Base-by-base conservation (phyloP, 2,113 vertebrate genomes). In the Protobothrops mucrosquamatus region DNA sequence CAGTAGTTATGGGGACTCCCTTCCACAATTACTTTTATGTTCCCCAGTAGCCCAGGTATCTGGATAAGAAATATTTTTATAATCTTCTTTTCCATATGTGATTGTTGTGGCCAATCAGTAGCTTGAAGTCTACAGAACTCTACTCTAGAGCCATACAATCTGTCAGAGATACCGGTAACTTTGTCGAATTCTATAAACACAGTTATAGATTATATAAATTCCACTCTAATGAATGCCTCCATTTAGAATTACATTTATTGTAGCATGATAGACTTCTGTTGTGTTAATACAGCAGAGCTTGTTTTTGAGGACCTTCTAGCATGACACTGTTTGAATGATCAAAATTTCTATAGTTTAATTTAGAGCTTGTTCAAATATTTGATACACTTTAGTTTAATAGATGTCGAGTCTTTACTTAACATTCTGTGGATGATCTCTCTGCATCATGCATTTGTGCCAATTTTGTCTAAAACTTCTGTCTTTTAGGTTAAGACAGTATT, bases 381-480 rank as follows among this genome's bases (percentile, higher is more conserved):
- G 43, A 24, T 29, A n/a, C 91, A 93, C 93, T 95, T 96, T 95
- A 93, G 91, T 91, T 93, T 95, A 96, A 93, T 18, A 92, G 22
- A 81, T 89, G 23, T 64, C 87, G 91, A 91, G 94, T 89, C 93
- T 91, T 96, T 93, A 88, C 92, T 94, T 93, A 48, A 92, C 69
- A 34, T 92, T 93, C 94, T 93, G 93, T 93, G 34, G 88, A 93
- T 93, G 87, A 94, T 94, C 94, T 95, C 92, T 94, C 88, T 57
- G 81, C 74, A 74, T 56, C 92, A 94, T 87, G 91, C 52, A 87
- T 52, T 91, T 93, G 89, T 87, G 95, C 48, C 92, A 46, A 81
- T 92, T 92, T 51, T 93, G 74, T 88, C 92, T 95, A 64, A 43
- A 89, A 51, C 9, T 51, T 51, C 48, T 51, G 48, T 51, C 55